Evolutionary conservation across 2,888 invertebrate genomes (phyloP), one percentile per base, ranked within the genome.

Genomic region (Pachycephus smyrnensis): DNA sequence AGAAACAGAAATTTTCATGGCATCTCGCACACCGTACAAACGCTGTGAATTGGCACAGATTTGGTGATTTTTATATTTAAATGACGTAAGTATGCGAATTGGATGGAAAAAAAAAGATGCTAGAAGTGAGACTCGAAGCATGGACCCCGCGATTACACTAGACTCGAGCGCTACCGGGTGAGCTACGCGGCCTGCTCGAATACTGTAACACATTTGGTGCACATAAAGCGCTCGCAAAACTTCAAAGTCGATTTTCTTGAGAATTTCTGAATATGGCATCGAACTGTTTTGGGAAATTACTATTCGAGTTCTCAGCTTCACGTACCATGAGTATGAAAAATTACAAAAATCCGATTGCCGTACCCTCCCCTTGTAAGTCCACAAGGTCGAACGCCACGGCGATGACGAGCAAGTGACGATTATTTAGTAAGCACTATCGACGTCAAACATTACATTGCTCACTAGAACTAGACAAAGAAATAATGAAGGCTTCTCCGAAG

Each of bases 281-380:
- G n/a, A 73, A 40, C 36, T 35, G 33, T 55, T 73, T 76, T 76
- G 76, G 73, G n/a, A 35, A 76, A 68, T 68, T 33, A 69, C 69
- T 76, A 76, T 73, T 76, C 69, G 33, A 36, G 35, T 76, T 68
- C 68, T 23, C 68, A 73, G 32, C 76, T 68, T 73, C 36, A 55
- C 73, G 55, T 76, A 73, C 76, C 37, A 40, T 73, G 23, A 40
- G 73, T 73, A 73, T 40, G 6, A 73, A 77, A 77, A 73, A 76
- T 73, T 32, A 73, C 76, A 68, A 76, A 76, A 76, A 68, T 73
- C 73, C 76, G 68, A 73, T 36, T 35, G 37, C 55, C 68, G 32
- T 55, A 55, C 23, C 4, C 2, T 76, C 73, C 69, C 69, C 36
- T 69, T 35, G 35, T n/a, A 55, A 55, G 2, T 55, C 55, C 23